phyloP scores from a whole-genome alignment of 2,797 vertebrate genomes.

The Limnodromus scolopaceus region DNA sequence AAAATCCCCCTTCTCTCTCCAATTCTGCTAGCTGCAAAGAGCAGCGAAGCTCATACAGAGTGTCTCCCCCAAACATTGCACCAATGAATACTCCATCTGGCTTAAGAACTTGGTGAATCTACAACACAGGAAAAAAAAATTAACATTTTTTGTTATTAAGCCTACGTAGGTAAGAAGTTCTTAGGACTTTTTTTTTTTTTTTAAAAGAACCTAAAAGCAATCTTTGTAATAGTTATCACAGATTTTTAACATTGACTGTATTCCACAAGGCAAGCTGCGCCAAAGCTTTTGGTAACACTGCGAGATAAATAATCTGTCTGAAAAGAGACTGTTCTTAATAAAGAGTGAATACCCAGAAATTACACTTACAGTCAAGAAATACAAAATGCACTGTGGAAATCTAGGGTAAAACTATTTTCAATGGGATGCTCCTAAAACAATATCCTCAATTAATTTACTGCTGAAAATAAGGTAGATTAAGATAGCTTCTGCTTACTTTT shows the following conservation, averaged over 20 bases:
- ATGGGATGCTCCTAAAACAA: neutral
- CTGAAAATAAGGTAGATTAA: neutral
- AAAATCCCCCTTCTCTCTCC: conserved; percentile 93
- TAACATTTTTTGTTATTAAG: neutral
- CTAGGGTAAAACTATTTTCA: neutral
- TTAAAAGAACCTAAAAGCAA: neutral
- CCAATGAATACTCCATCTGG: conserved; percentile 93
- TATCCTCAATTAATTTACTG: neutral
- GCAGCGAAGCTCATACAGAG: conserved; percentile 92
- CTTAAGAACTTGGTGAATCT: conserved; percentile 92
- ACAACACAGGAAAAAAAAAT: neutral
- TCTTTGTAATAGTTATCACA: rapidly evolving
- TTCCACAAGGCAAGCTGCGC: neutral
- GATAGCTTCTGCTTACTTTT: neutral
- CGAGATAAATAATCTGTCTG: neutral
- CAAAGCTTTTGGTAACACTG: neutral
- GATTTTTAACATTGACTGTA: neutral
- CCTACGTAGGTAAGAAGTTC: neutral
- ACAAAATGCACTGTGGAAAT: neutral
- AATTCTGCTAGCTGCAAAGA: conserved; percentile 92
- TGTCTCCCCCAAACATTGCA: conserved; percentile 92
- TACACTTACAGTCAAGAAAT: neutral
- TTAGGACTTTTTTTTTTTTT: neutral
- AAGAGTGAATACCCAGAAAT: neutral
- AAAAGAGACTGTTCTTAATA: neutral